phyloP scores from a whole-genome alignment of 2,113 vertebrate species.

The Gnathonemus echidnorhynchus region DNA sequence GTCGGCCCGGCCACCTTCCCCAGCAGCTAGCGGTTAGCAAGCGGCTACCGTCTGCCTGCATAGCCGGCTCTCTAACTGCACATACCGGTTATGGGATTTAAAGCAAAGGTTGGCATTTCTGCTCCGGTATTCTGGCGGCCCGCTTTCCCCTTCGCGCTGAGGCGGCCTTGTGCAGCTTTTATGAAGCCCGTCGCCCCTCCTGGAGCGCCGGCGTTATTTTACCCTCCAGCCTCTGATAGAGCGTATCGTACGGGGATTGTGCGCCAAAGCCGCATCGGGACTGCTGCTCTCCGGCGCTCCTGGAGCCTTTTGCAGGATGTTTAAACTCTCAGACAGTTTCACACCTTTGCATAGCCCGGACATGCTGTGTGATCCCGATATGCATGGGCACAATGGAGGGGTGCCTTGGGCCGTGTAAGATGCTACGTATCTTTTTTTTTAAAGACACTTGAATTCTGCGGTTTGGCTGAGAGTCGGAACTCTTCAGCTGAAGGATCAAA shows the following conservation, averaged over 20 bases:
- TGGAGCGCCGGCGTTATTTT: not conserved
- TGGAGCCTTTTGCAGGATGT: not conserved
- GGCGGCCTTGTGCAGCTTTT: not conserved
- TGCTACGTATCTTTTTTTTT: not conserved
- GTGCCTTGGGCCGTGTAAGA: not conserved
- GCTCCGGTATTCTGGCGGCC: not conserved
- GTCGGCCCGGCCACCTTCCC: not conserved
- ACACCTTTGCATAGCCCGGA: not conserved
- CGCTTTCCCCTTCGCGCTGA: not conserved
- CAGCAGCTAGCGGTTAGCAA: not conserved
- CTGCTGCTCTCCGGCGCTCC: not conserved
- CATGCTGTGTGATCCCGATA: not conserved
- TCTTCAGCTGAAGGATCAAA: not conserved
- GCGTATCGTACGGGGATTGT: not conserved
- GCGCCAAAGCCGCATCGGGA: not conserved
- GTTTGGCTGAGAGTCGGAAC: not conserved
- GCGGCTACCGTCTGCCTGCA: not conserved
- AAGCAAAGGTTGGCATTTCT: not conserved
- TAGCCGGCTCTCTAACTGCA: not conserved
- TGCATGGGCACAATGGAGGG: not conserved
- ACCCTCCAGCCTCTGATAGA: not conserved
- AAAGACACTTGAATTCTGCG: not conserved
- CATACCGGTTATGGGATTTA: not conserved
- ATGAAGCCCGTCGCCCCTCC: not conserved
- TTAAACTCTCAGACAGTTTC: not conserved